Conservation (phyloP, 2,888 invertebrate genomes). For the Parnassius glacialis region DNA sequence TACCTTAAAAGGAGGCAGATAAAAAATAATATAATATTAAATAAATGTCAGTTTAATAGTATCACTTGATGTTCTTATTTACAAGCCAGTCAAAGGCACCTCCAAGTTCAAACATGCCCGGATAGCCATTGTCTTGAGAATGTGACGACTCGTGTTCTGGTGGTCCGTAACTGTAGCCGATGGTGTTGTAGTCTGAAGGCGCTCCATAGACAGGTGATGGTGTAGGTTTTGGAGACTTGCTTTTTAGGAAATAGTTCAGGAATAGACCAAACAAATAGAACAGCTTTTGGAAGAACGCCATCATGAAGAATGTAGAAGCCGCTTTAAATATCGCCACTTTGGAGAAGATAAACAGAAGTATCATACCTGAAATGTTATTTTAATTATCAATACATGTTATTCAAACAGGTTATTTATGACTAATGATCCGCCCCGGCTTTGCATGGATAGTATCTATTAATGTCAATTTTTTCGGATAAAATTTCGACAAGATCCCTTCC, state of each 20-base stretch:
- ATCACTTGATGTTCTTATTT: constrained; percentile 44
- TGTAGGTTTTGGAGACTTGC: constrained; percentile 38
- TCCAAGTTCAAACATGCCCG: constrained; percentile 50
- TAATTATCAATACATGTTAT: too few species aligned
- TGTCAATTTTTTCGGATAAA: too few species aligned
- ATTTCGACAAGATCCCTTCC: too few species aligned
- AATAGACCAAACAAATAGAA: constrained; percentile 58
- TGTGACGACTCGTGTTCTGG: constrained; percentile 50
- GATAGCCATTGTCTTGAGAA: constrained; percentile 39
- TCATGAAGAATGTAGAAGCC: constrained; percentile 57
- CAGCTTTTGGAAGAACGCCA: constrained; percentile 69
- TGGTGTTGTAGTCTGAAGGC: constrained; percentile 65
- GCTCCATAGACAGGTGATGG: constrained; percentile 50
- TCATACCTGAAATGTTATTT: constrained; percentile 52
- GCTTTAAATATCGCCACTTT: constrained; percentile 65
- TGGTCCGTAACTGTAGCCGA: constrained; percentile 67
- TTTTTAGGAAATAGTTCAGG: constrained; percentile 62
- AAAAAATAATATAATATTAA: too few species aligned
- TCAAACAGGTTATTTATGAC: too few species aligned
- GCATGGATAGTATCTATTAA: too few species aligned
- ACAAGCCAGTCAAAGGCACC: constrained; percentile 57
- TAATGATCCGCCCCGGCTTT: too few species aligned
- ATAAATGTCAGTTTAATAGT: too few species aligned
- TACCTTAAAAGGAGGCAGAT: too few species aligned
- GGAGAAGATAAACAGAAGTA: constrained; percentile 56